These are phyloP conservation scores for Platyscapa corneri DNA, from an alignment of 1,140 invertebrate genomes.

Conservation along the genomic window DNA sequence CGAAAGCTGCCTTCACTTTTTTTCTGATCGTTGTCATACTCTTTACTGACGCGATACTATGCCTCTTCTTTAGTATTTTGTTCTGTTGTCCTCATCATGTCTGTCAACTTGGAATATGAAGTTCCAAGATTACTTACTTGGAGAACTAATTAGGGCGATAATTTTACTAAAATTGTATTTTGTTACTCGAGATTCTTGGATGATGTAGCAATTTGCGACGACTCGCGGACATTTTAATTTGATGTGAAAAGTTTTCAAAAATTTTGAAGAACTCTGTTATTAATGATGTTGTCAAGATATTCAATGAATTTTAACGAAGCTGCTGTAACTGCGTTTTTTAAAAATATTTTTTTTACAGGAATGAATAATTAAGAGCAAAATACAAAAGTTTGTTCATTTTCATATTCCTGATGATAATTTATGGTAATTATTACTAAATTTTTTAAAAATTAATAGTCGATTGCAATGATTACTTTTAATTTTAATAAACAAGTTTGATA, in stretches of 20 bases:
- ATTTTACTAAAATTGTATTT: slow-evolving; percentile 44
- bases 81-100: slow-evolving; percentile 12
- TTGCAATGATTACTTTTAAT: too few relatives aligned
- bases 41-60: neutral
- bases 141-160: slow-evolving; percentile 42
- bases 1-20: too few relatives aligned
- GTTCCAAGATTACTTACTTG: slow-evolving; percentile 16
- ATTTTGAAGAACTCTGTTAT: neutral
- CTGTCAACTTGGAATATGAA: neutral
- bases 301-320: slow-evolving; percentile 46
- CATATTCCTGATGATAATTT: too few relatives aligned
- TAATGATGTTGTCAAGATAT: slow-evolving; percentile 25
- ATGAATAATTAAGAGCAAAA: too few relatives aligned
- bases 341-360: too few relatives aligned
- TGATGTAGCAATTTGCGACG: slow-evolving; percentile 31
- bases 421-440: too few relatives aligned
- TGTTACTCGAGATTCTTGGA: slow-evolving; percentile 22
- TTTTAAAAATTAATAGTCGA: too few relatives aligned
- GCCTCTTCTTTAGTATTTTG: neutral
- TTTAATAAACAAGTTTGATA: too few relatives aligned
- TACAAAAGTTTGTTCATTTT: too few relatives aligned
- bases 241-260: slow-evolving; percentile 22
- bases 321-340: neutral
- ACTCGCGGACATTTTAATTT: slow-evolving; percentile 21
- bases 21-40: too few relatives aligned